These are phyloP conservation scores for Noctua janthina DNA, from an alignment of 2,888 invertebrate species.

Conservation along the genomic window DNA sequence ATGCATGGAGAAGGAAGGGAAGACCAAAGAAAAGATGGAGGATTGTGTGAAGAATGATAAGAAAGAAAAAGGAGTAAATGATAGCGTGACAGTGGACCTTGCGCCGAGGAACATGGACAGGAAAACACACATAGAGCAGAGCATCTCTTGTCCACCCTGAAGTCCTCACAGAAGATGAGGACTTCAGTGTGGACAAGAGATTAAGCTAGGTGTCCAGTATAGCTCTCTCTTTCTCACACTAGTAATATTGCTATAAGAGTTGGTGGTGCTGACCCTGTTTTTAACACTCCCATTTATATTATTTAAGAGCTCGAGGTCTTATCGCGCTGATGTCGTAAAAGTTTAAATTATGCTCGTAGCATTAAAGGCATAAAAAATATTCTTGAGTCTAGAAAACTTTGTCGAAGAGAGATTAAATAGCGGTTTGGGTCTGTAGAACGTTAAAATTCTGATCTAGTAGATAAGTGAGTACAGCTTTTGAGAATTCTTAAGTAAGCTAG, in stretches of 20 bases:
- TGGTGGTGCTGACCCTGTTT: neutral
- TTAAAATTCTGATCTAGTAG: conserved; percentile 15
- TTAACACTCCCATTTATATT: conserved; percentile 43
- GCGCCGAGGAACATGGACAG: neutral
- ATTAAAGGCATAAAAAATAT: conserved; percentile 21
- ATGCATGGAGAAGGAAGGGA: neutral
- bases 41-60: neutral
- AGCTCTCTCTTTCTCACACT: neutral
- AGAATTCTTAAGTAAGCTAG: conserved; percentile 12
- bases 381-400: conserved; percentile 17
- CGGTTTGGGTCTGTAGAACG: neutral
- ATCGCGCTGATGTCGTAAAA: conserved; percentile 44
- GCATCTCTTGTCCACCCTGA: too few relatives aligned
- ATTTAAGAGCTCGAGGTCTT: conserved; percentile 32
- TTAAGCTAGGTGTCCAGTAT: neutral
- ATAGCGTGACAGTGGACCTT: neutral
- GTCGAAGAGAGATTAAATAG: conserved; percentile 1
- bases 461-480: conserved; percentile 9
- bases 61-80: neutral
- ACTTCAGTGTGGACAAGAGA: neutral
- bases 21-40: neutral
- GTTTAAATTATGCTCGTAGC: conserved; percentile 38
- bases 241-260: neutral
- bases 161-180: neutral
- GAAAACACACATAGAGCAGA: too few relatives aligned